Conservation (phyloP, 2,113 vertebrate genomes). For the Notarius lentiginosus region DNA sequence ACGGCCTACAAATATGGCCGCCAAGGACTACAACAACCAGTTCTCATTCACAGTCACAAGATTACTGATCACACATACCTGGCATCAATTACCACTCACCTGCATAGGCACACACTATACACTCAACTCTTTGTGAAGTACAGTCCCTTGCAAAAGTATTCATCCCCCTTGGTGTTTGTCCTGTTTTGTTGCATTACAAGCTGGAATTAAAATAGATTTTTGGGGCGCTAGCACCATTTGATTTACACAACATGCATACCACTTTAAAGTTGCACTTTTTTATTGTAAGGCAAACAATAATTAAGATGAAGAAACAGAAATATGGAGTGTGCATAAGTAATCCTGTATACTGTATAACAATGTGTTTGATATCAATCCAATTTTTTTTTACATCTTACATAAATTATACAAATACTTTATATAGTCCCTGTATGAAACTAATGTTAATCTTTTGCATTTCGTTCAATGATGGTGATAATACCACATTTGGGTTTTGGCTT, state of each 20-base stretch:
- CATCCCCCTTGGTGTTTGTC: no score
- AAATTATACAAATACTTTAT: not conserved
- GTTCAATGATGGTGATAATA: conserved; percentile 8
- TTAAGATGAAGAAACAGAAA: no score
- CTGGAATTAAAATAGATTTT: no score
- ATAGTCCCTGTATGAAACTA: not conserved
- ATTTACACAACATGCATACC: no score
- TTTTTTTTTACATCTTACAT: not conserved
- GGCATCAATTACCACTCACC: not conserved
- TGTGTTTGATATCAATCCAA: not conserved
- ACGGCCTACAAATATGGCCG: no score
- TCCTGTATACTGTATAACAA: not conserved
- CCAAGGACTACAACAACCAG: not conserved
- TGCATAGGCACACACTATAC: not conserved
- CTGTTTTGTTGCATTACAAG: no score
- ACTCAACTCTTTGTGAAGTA: not conserved
- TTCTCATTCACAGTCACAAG: not conserved
- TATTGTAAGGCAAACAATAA: no score
- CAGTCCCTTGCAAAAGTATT: no score
- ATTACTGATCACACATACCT: not conserved
- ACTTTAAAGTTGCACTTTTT: no score
- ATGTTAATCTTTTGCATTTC: not conserved
- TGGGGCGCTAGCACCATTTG: no score
- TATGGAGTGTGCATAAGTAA: no score
- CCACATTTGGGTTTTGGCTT: not conserved